Base-by-base conservation (phyloP, 2,888 invertebrate species). In the Heliconius ismenius region DNA sequence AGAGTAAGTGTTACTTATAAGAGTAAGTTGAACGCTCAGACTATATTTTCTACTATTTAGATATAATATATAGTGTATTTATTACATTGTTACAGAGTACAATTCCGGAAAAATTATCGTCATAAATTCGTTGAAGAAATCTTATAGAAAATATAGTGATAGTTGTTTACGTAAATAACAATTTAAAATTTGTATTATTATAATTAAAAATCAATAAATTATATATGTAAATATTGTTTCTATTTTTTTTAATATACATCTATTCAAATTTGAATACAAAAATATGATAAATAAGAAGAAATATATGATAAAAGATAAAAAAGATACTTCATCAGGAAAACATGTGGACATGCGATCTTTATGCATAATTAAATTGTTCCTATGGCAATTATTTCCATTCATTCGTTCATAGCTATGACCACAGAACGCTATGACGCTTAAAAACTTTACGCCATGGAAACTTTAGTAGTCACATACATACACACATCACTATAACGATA, bases 1-100 rank as follows among this genome's bases (percentile, higher is more conserved):
- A 97, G 97, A 92, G 97, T 97, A 90, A 85, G 86, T 82, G 18
- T 11, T 39, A 39, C 3, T 24, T 24, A 4, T 21, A 39, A 39
- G 1, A 24, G 7, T 65, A 11, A 67, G 2, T 39, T n/a, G n/a
- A 36, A 24, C 2, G 2, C 2, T 15, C 11, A 43, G 24, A 15
- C 11, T 0, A 15, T 39, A 39, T 67, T 67, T 32, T 36, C 1
- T 24, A 65, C 6, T 39, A 2, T 1, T 65, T 24, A 6, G 26
- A 39, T 39, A 36, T 36, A 36, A 36, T 36, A 39, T 36, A 4
- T 10, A 49, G 18, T 49, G 49, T 43, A 15, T 18, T 15, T 43
- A 15, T 18, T 15, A 75, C 81, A 81, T 82, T 74, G 58, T 91
- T 91, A 62, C 91, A 92, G 92, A 91, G 88, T 80, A 84, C 88